Evolutionary conservation across 2,888 invertebrate genomes (phyloP).

Genomic region (Hoplodrina blanda): DNA sequence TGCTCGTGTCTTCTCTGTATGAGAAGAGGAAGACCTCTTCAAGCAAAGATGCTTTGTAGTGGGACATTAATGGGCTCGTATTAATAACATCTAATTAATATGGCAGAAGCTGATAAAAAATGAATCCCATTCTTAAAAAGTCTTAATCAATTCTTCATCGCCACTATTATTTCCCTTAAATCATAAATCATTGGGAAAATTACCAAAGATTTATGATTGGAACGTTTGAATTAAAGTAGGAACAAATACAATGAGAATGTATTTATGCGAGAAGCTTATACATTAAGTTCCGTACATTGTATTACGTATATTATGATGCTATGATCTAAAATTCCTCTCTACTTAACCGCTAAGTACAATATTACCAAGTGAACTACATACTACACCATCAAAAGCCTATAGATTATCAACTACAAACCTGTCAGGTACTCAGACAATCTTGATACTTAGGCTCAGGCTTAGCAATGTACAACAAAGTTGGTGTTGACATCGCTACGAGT

Average conservation of each 20-base stretch:
- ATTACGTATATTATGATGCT: conserved; percentile 2
- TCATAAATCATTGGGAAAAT: no score
- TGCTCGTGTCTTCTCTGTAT: no score
- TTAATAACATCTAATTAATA: no score
- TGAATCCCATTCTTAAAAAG: no score
- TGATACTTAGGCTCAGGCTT: conserved; percentile 46
- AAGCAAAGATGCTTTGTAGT: no score
- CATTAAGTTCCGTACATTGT: background rate
- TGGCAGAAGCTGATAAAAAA: no score
- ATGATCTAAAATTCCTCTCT: conserved; percentile 22
- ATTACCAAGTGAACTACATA: background rate
- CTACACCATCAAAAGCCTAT: conserved; percentile 19
- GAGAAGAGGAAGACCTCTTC: no score
- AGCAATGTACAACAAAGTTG: conserved; percentile 45
- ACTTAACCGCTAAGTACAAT: background rate
- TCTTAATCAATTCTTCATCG: no score
- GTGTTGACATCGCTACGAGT: conserved; percentile 55
- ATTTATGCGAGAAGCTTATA: background rate
- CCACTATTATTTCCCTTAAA: no score
- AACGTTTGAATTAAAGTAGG: no score
- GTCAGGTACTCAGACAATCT: conserved; percentile 30
- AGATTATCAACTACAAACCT: conserved; percentile 40
- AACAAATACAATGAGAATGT: background rate
- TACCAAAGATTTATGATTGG: no score
- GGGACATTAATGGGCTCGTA: no score